A percentile compares a stretch with the other conserved stretches of the same genome.
Evolutionary conservation across 1,140 invertebrate species (phyloP).

Genomic region (Drosophila nasuta): DNA sequence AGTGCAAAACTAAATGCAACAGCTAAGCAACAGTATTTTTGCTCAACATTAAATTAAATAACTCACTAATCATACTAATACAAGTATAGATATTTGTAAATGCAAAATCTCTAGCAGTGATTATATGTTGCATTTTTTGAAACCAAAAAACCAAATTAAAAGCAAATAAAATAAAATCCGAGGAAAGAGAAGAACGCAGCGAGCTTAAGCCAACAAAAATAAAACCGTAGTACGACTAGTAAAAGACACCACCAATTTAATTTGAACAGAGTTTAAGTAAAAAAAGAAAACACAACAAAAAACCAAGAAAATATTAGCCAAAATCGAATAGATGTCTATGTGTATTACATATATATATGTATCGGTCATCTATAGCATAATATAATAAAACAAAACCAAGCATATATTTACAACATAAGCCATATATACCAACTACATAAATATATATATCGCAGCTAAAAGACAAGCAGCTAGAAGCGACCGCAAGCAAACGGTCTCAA

Average conservation of each 20-base stretch:
- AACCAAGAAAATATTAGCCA: slow-evolving; percentile 60
- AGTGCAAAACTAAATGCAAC: slow-evolving; percentile 57
- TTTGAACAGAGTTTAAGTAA: slow-evolving; percentile 51
- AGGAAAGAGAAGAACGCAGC: slow-evolving; percentile 47
- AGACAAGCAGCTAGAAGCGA: slow-evolving; percentile 36
- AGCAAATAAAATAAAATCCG: slow-evolving; percentile 17
- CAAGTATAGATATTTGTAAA: slow-evolving; percentile 27
- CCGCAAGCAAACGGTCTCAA: slow-evolving; percentile 17
- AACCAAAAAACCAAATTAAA: slow-evolving; percentile 44
- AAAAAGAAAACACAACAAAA: slow-evolving; percentile 22
- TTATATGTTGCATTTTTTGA: slow-evolving; percentile 77
- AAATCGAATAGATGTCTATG: slow-evolving; percentile 64
- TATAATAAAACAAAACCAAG: slow-evolving; percentile 33
- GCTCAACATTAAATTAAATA: slow-evolving; percentile 70
- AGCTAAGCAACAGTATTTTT: slow-evolving; percentile 79
- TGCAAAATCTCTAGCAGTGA: slow-evolving; percentile 65
- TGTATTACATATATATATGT: slow-evolving; percentile 50
- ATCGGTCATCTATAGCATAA: slow-evolving; percentile 55
- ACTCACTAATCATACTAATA: slow-evolving; percentile 35
- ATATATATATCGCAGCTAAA: slow-evolving; percentile 35
- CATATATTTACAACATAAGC: slow-evolving; percentile 65
- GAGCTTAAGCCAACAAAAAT: slow-evolving; percentile 62
- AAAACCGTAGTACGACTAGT: slow-evolving; percentile 77
- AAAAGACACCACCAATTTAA: slow-evolving; percentile 83
- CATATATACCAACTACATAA: slow-evolving; percentile 11